phyloP scores from a whole-genome alignment of 1,140 invertebrate species.

The Saccostrea glomerata region DNA sequence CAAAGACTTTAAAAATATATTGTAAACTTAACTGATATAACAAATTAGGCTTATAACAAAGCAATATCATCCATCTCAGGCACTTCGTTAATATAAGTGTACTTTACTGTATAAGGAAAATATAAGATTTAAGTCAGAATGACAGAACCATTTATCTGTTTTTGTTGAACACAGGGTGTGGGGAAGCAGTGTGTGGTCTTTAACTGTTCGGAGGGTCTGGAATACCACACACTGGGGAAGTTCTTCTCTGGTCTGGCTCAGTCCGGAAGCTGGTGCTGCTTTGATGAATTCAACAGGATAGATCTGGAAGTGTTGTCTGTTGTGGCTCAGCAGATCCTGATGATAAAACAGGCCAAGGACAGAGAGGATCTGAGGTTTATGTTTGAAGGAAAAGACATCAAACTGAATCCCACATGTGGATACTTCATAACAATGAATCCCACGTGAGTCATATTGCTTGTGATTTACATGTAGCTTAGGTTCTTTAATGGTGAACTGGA shows the following conservation, averaged over 20 bases:
- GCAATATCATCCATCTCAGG: too few relatives aligned
- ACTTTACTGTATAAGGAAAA: neutral
- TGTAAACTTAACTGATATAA: too few relatives aligned
- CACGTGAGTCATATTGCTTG: conserved; percentile 81
- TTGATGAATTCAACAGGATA: conserved; percentile 94
- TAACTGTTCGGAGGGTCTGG: conserved; percentile 75
- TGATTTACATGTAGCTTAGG: too few relatives aligned
- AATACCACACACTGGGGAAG: conserved; percentile 78
- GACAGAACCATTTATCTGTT: neutral
- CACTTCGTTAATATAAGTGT: too few relatives aligned
- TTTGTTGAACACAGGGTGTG: conserved; percentile 86
- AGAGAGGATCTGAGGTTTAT: conserved; percentile 72
- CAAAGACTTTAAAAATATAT: too few relatives aligned
- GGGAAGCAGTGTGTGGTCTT: conserved; percentile 80
- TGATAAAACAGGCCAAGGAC: conserved; percentile 77
- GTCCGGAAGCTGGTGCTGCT: conserved; percentile 93
- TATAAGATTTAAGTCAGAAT: neutral
- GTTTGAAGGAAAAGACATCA: conserved; percentile 79
- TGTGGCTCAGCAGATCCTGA: conserved; percentile 78
- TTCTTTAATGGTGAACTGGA: too few relatives aligned
- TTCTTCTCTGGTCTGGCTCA: conserved; percentile 92
- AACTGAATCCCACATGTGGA: conserved; percentile 76
- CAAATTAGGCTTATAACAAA: too few relatives aligned
- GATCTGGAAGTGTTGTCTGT: conserved; percentile 94
- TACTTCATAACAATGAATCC: conserved; percentile 84